Percentiles rank a stretch among this genome's conserved stretches.
phyloP scores from a whole-genome alignment of 2,888 invertebrate species.

The Athripsodes cinereus region DNA sequence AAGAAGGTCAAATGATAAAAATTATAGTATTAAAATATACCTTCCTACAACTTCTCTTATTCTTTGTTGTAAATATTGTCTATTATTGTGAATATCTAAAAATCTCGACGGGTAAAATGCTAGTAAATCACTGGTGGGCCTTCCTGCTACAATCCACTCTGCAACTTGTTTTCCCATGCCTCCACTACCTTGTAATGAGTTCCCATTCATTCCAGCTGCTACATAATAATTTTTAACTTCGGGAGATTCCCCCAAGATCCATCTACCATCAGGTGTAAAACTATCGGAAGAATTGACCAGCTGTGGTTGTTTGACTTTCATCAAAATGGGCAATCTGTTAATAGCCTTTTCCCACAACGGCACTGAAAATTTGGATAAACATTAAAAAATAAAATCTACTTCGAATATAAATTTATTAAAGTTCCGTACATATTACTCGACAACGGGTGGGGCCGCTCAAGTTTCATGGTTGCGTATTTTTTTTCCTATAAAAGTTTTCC shows the following conservation, averaged over 20 bases:
- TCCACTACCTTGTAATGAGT: slow-evolving; percentile 63
- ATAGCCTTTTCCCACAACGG: slow-evolving; percentile 49
- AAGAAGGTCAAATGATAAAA: too few relatives aligned
- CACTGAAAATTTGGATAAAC: slow-evolving; percentile 32
- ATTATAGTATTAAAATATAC: too few relatives aligned
- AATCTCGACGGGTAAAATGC: slow-evolving; percentile 61
- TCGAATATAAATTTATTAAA: too few relatives aligned
- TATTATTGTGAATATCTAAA: slow-evolving; percentile 60
- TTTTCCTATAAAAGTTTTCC: too few relatives aligned
- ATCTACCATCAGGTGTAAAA: slow-evolving; percentile 65
- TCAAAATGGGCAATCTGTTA: slow-evolving; percentile 51
- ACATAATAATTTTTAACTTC: slow-evolving; percentile 66
- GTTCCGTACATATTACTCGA: too few relatives aligned
- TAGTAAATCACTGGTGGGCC: slow-evolving; percentile 55
- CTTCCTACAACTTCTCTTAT: slow-evolving; percentile 61
- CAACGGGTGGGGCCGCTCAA: too few relatives aligned
- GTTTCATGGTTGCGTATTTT: too few relatives aligned
- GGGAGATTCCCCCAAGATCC: slow-evolving; percentile 62
- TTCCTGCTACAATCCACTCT: slow-evolving; percentile 62
- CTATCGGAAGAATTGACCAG: slow-evolving; percentile 62
- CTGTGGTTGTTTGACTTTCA: slow-evolving; percentile 43
- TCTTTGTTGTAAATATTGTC: slow-evolving; percentile 54
- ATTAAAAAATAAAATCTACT: too few relatives aligned
- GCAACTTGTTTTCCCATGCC: slow-evolving; percentile 63
- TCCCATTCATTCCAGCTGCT: slow-evolving; percentile 67